These are phyloP conservation scores for Andrena fulva DNA, from an alignment of 2,888 invertebrate species.

Conservation along the genomic window DNA sequence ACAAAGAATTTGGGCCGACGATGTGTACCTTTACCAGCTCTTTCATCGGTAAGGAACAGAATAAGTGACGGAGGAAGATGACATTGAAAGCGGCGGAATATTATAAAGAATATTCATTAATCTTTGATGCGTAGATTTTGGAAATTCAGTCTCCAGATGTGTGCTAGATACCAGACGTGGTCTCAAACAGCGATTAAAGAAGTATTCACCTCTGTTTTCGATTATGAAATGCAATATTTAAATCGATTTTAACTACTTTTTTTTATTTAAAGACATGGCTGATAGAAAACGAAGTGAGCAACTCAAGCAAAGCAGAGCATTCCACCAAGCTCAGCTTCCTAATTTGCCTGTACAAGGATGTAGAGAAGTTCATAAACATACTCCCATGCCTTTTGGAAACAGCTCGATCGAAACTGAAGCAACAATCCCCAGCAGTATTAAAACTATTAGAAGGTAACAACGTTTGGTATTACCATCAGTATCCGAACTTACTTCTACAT, in stretches of 20 bases:
- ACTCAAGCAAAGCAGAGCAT: constrained; percentile 68
- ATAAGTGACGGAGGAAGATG: background rate
- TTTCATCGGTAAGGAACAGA: constrained; percentile 86
- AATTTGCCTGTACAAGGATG: constrained; percentile 84
- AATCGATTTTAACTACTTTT: constrained; percentile 3
- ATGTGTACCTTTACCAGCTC: constrained; percentile 92
- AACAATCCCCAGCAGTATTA: constrained; percentile 62
- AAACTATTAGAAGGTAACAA: constrained; percentile 77
- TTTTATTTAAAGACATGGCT: constrained; percentile 73
- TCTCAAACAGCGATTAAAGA: constrained; percentile 83
- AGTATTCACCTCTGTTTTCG: constrained; percentile 50
- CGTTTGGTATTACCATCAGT: background rate
- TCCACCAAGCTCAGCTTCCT: constrained; percentile 80
- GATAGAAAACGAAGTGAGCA: constrained; percentile 72
- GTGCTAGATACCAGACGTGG: constrained; percentile 93
- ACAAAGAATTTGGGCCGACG: constrained; percentile 90
- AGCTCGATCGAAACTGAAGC: constrained; percentile 73
- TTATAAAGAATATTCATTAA: background rate
- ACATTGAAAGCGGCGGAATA: background rate
- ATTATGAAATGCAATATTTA: background rate
- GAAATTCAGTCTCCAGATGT: constrained; percentile 94
- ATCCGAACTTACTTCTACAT: background rate
- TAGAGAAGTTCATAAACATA: constrained; percentile 79
- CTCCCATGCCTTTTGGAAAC: constrained; percentile 78
- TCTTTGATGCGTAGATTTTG: constrained; percentile 88